These are phyloP conservation scores for Papilio xuthus DNA, from an alignment of 1,140 invertebrate species.

Conservation along the genomic window DNA sequence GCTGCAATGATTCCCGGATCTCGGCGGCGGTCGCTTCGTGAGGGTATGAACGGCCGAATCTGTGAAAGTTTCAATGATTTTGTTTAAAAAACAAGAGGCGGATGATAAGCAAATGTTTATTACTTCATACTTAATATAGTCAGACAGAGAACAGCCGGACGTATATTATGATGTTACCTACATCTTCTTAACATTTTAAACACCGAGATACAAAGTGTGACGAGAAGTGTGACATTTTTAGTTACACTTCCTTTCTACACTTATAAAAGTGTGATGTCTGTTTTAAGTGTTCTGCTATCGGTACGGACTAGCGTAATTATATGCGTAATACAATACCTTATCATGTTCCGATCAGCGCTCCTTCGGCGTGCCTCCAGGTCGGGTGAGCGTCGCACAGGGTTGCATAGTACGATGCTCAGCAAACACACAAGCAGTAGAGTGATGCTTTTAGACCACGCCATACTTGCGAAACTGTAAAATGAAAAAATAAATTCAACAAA, in stretches of 20 bases:
- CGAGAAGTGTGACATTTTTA: no score
- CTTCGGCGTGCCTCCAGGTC: constrained; percentile 71
- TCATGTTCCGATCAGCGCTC: constrained; percentile 72
- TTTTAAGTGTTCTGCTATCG: no score
- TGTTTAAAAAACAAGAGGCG: constrained; percentile 19
- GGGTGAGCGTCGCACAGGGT: constrained; percentile 66
- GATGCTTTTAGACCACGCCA: constrained; percentile 48
- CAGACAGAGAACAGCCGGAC: no score
- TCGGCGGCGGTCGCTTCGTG: constrained; percentile 68
- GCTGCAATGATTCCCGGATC: constrained; percentile 62
- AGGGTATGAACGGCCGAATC: constrained; percentile 73
- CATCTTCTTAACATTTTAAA: no score
- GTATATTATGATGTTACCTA: no score
- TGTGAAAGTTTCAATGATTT: constrained; percentile 43
- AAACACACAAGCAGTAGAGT: constrained; percentile 53
- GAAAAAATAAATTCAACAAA: constrained; percentile 18
- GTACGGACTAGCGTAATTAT: no score
- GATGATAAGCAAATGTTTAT: background rate
- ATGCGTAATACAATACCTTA: constrained; percentile 54
- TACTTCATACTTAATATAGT: background rate
- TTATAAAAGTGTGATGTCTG: no score
- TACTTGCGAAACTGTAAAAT: constrained; percentile 19
- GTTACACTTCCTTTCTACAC: no score
- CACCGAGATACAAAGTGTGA: no score
- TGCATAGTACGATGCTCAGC: constrained; percentile 54